Base-by-base conservation (phyloP, 2,113 vertebrate species). In the Condylura cristata region DNA sequence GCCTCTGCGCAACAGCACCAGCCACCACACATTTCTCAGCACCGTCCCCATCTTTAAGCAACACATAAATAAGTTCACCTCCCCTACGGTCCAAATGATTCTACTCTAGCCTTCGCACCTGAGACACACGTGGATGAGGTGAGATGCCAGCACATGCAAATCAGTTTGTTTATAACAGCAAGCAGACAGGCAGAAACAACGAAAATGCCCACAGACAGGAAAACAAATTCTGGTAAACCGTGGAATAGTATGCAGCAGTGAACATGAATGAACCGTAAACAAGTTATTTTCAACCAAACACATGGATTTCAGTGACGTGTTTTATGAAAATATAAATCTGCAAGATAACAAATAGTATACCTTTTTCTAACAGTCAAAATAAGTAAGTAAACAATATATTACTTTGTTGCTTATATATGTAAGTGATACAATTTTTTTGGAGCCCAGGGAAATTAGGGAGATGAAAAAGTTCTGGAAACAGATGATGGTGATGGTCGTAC, bases 231-330 rank as follows among this genome's bases (percentile, higher is more conserved):
- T 24, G 4, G 44, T 10, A 4, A 2, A 7, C 24, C 2, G 0
- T 37, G 5, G 26, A 41, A 4, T 44, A 63, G 83, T 41, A 41
- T 6, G 8, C 44, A 20, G 66, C 75, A 12, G 22, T 10, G 65
- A 30, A 63, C 41, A 9, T 6, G n/a, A 11, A 51, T 12, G 12
- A 1, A 9, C 60, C 3, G 1, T 6, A 51, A 51, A 1, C 14
- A 61, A 51, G 28, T 34, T 1, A 0, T 6, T 7, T 2, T 26
- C 66, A 39, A 2, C 16, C 30, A 30, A 1, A 16, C 8, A 11
- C 20, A 9, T 30, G 44, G 16, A 22, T 46, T 51, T 53, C 53
- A n/a, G 41, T 53, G 7, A 41, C 11, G 56, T 18, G 18, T 4
- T 51, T 41, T 61, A 51, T 32, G 65, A 48, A 58, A 68, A 39